A percentile compares a stretch with the other conserved stretches of the same genome.
phyloP scores from a whole-genome alignment of 2,888 invertebrate genomes.

The Bursaphelenchus okinawaensis region DNA sequence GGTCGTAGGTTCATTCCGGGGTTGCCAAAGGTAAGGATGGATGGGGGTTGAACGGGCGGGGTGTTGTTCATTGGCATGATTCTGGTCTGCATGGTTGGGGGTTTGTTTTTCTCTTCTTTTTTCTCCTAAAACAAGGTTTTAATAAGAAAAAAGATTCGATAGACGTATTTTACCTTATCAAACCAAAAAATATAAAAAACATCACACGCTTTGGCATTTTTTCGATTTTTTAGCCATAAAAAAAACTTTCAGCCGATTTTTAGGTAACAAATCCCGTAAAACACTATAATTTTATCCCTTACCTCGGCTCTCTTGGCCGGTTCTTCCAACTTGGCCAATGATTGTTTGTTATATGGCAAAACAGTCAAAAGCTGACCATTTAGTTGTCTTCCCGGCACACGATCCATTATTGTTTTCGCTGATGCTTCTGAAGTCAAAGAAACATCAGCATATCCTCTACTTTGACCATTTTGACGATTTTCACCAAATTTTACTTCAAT shows the following conservation, averaged over 20 bases:
- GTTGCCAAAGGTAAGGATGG: background rate
- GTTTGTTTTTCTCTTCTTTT: constrained; percentile 13
- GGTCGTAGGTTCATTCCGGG: constrained; percentile 3
- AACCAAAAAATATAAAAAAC: too few relatives aligned
- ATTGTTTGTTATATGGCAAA: constrained; percentile 88
- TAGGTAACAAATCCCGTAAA: background rate
- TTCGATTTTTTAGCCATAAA: background rate
- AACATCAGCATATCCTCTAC: constrained; percentile 77
- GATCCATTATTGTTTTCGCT: constrained; percentile 72
- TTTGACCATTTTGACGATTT: constrained; percentile 75
- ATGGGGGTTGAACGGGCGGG: background rate
- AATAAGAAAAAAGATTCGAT: background rate
- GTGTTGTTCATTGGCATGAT: constrained; percentile 4
- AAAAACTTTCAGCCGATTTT: background rate
- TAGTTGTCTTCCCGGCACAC: constrained; percentile 79
- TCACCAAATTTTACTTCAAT: constrained; percentile 98
- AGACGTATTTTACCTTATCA: background rate
- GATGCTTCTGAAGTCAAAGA: constrained; percentile 87
- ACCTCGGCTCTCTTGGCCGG: constrained; percentile 25
- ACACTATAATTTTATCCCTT: background rate
- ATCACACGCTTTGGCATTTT: background rate
- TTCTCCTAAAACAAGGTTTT: background rate
- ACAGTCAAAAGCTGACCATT: constrained; percentile 92
- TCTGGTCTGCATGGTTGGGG: constrained; percentile 22
- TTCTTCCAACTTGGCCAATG: constrained; percentile 61